phyloP scores from a whole-genome alignment of 2,113 vertebrate genomes.

The Morone chrysops region DNA sequence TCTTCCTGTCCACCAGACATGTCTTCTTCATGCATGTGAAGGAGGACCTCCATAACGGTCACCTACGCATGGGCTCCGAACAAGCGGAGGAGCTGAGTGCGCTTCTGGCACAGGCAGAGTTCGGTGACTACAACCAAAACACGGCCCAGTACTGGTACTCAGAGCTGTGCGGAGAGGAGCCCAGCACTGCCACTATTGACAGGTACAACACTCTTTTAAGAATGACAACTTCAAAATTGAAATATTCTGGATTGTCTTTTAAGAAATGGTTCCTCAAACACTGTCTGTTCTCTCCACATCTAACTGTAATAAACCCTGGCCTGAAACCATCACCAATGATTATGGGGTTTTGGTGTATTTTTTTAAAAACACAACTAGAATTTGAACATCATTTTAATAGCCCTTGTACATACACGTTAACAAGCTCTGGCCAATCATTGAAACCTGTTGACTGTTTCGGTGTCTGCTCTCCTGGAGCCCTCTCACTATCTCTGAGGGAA shows the following conservation, averaged over 20 bases:
- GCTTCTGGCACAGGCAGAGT: slow-evolving; percentile 94
- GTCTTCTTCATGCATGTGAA: slow-evolving; percentile 97
- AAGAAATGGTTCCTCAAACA: too few relatives aligned
- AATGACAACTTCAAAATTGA: too few relatives aligned
- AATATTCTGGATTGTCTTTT: too few relatives aligned
- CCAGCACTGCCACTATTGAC: slow-evolving; percentile 79
- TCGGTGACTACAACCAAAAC: slow-evolving; percentile 98
- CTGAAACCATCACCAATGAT: neutral
- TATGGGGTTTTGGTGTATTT: neutral
- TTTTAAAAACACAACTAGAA: neutral
- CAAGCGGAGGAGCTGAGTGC: slow-evolving; percentile 94
- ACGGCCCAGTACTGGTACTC: slow-evolving; percentile 95
- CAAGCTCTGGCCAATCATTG: neutral
- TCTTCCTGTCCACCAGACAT: slow-evolving; percentile 82
- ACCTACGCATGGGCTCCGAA: slow-evolving; percentile 91
- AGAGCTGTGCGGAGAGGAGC: slow-evolving; percentile 91
- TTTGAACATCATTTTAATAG: neutral
- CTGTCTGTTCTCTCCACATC: neutral
- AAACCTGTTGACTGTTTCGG: slow-evolving; percentile 7
- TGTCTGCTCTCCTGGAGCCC: slow-evolving; percentile 5
- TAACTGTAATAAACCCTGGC: neutral
- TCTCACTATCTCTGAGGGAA: neutral
- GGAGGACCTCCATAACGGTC: slow-evolving; percentile 94
- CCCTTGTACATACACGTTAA: neutral
- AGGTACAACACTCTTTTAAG: slow-evolving; percentile 65